Conservation (phyloP, 2,113 vertebrate species). For the Trochalopteron elliotii region DNA sequence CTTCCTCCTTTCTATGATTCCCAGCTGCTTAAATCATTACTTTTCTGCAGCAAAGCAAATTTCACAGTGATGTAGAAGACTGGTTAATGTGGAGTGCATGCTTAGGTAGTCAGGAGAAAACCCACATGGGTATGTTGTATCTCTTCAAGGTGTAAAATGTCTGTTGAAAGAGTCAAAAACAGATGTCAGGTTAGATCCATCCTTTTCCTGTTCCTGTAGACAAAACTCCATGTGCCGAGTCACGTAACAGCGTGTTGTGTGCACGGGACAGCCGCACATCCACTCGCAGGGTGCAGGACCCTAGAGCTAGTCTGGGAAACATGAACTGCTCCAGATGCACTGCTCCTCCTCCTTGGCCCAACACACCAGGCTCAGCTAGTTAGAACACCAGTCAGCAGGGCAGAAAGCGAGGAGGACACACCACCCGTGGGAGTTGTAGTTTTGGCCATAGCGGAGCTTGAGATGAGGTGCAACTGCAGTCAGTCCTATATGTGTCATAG, state of each 20-base stretch:
- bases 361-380: background rate
- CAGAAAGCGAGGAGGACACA: rapidly evolving
- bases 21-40: background rate
- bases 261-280: background rate
- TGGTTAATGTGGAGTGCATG: background rate
- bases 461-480: background rate
- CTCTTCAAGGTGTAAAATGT: background rate
- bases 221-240: background rate
- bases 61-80: background rate
- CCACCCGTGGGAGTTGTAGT: background rate
- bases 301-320: background rate
- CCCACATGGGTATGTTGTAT: background rate
- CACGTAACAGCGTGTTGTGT: rapidly evolving
- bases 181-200: background rate
- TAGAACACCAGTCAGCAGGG: background rate
- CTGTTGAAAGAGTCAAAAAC: background rate
- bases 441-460: background rate
- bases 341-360: background rate
- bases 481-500: background rate
- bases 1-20: background rate
- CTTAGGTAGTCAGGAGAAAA: background rate
- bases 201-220: background rate
- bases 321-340: background rate
- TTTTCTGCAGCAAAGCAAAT: background rate
- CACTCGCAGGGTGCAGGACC: rapidly evolving